Evolutionary conservation across 2,888 invertebrate genomes (phyloP).

Genomic region (Zygogramma bicolorata): DNA sequence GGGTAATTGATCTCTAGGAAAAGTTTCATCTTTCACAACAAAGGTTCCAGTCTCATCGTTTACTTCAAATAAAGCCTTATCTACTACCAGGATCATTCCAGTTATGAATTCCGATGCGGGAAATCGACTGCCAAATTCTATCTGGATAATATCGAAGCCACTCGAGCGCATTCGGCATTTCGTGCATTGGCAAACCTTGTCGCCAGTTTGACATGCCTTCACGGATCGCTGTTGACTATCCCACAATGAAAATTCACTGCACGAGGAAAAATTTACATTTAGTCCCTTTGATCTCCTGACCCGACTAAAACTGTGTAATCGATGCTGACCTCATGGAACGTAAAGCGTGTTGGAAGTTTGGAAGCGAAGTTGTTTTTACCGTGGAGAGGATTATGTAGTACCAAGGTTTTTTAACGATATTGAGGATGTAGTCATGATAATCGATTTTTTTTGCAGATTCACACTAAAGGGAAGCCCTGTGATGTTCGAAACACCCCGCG

Average conservation of each 20-base stretch:
- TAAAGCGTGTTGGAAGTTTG: background rate
- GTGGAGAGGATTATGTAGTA: too few species aligned
- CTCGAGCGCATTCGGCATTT: background rate
- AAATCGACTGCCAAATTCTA: background rate
- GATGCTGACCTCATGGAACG: background rate
- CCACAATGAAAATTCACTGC: background rate
- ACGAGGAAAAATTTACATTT: background rate
- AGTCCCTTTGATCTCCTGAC: background rate
- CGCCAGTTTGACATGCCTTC: constrained; percentile 5
- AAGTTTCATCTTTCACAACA: too few species aligned
- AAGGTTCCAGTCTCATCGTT: too few species aligned
- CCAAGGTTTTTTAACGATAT: too few species aligned
- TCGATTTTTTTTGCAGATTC: too few species aligned
- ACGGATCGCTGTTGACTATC: background rate
- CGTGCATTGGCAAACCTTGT: background rate
- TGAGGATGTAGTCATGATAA: too few species aligned
- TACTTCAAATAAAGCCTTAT: background rate
- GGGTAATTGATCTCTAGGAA: too few species aligned
- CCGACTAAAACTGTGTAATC: background rate
- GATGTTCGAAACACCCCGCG: too few species aligned
- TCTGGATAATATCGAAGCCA: background rate
- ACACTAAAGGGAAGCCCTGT: too few species aligned
- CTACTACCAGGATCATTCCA: background rate
- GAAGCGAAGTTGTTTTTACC: too few species aligned
- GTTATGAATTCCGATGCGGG: background rate